Evolutionary conservation across 2,888 invertebrate species (phyloP).

Genomic region (Dasysyrphus albostriatus): DNA sequence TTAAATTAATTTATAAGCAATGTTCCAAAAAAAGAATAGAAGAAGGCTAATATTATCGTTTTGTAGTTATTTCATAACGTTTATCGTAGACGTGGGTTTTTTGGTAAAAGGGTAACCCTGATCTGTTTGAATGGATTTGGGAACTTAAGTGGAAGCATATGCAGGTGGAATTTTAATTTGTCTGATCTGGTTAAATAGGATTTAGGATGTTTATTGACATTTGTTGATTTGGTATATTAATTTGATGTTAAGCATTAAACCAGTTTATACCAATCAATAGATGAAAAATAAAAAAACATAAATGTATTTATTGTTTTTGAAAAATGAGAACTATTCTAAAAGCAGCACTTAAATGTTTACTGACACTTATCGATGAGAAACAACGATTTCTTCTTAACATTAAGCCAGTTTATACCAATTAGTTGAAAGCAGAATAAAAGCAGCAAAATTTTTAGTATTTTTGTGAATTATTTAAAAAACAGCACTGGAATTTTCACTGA

Average conservation of each 20-base stretch:
- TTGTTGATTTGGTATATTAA: not conserved
- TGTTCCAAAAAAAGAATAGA: not conserved
- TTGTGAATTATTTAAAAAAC: too few species aligned
- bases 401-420: too few species aligned
- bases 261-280: not conserved
- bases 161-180: not conserved
- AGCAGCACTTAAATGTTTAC: too few species aligned
- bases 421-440: too few species aligned
- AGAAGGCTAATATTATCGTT: not conserved
- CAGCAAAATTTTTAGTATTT: too few species aligned
- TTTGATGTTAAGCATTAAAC: not conserved
- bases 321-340: too few species aligned
- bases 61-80: conserved; percentile 34
- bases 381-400: too few species aligned
- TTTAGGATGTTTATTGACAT: not conserved
- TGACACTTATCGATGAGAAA: too few species aligned
- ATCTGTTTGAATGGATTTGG: conserved; percentile 1
- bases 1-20: conserved; percentile 44
- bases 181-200: not conserved
- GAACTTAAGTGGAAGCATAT: not conserved
- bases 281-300: not conserved
- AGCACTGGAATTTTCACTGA: too few species aligned
- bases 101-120: conserved; percentile 30
- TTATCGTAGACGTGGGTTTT: conserved; percentile 21
- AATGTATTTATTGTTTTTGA: too few species aligned